phyloP scores from a whole-genome alignment of 2,797 vertebrate species.

The Masticophis lateralis region DNA sequence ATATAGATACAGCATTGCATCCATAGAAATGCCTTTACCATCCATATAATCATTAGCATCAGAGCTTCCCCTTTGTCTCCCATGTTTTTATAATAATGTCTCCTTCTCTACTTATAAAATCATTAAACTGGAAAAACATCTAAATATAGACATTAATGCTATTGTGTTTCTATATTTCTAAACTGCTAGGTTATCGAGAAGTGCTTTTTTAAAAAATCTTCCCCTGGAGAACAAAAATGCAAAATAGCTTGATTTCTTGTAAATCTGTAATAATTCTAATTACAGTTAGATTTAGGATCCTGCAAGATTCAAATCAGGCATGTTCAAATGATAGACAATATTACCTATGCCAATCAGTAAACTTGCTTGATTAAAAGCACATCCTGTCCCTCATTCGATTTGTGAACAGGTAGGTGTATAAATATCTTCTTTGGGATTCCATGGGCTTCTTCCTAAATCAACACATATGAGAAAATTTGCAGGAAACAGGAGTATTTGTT shows the following conservation, averaged over 20 bases:
- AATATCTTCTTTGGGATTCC: background rate
- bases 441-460: background rate
- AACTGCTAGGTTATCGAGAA: background rate
- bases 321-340: background rate
- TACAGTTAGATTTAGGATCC: background rate
- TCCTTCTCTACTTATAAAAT: background rate
- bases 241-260: slow-evolving; percentile 21
- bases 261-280: background rate
- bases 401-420: background rate
- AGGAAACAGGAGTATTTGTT: background rate
- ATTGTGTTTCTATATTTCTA: slow-evolving; percentile 9
- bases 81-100: background rate
- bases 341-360: background rate
- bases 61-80: background rate
- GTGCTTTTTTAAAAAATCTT: background rate
- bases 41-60: accelerated
- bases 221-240: slow-evolving; percentile 13
- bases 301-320: background rate
- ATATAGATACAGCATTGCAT: background rate
- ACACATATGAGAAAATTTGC: background rate
- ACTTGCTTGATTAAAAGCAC: background rate
- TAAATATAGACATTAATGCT: slow-evolving; percentile 19
- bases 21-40: background rate
- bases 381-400: background rate
- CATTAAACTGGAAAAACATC: slow-evolving; percentile 23